Conservation (phyloP, 2,113 vertebrate genomes). For the Tor tambroides region DNA sequence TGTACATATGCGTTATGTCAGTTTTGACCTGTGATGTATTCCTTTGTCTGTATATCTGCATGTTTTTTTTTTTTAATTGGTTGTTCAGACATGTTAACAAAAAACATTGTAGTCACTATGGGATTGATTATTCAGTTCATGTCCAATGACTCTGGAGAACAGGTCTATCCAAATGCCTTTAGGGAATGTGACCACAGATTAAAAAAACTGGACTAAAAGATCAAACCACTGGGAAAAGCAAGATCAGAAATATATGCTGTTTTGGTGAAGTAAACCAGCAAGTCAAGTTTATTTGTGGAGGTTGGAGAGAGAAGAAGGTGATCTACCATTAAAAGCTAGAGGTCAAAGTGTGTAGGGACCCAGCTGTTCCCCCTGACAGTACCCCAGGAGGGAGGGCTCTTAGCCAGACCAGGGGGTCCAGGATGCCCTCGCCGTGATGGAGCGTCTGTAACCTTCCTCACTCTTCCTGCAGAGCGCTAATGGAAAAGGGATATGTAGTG, state of each 20-base stretch:
- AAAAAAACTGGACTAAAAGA: neutral
- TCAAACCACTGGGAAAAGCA: neutral
- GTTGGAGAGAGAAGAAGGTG: conserved; percentile 45
- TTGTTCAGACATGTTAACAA: neutral
- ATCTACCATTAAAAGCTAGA: conserved; percentile 50
- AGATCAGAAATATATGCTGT: neutral
- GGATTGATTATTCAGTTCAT: neutral
- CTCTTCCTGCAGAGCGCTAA: conserved; percentile 43
- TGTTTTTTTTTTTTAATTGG: neutral
- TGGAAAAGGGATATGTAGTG: conserved; percentile 42
- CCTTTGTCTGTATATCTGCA: neutral
- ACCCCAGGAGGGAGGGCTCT: conserved; percentile 46
- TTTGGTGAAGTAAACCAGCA: no score
- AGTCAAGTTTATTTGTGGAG: conserved; percentile 31
- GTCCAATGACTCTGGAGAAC: neutral
- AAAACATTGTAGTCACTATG: neutral
- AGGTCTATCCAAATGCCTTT: neutral
- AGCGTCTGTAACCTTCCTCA: conserved; percentile 44
- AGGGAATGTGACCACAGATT: neutral
- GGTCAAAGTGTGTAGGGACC: conserved; percentile 41
- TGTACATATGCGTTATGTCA: neutral
- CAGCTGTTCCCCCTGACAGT: conserved; percentile 57
- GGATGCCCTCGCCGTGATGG: no score
- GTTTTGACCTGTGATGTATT: neutral
- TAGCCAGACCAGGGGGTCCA: conserved; percentile 49